A percentile compares a stretch with the other conserved stretches of the same genome.
Conservation (phyloP, 2,888 invertebrate genomes). For the Bellardia pandia region DNA sequence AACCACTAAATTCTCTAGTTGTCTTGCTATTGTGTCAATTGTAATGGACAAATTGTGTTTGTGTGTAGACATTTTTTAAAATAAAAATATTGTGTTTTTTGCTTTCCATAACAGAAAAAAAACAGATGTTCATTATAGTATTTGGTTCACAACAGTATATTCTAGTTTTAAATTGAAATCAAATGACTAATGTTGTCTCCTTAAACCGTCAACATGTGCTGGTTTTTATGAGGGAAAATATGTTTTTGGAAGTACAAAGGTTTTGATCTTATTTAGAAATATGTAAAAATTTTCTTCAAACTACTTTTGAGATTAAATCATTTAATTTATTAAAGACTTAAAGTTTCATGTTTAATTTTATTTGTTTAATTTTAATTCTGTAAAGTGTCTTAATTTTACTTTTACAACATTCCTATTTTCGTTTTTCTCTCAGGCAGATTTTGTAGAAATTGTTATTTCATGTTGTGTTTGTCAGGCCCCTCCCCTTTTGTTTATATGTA, state of each 20-base stretch:
- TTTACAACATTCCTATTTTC: too few relatives aligned
- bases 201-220: neutral
- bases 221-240: too few relatives aligned
- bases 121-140: slow-evolving; percentile 23
- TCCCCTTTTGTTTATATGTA: neutral
- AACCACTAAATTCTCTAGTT: neutral
- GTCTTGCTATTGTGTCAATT: neutral
- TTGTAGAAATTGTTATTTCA: too few relatives aligned
- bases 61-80: neutral
- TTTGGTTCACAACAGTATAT: neutral
- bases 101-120: neutral
- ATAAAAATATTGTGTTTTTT: neutral
- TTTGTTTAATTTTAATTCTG: too few relatives aligned
- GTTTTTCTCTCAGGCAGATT: too few relatives aligned
- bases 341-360: too few relatives aligned
- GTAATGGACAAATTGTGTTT: slow-evolving; percentile 7
- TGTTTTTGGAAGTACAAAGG: too few relatives aligned
- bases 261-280: too few relatives aligned
- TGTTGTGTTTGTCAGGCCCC: neutral
- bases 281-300: too few relatives aligned
- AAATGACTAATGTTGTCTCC: slow-evolving; percentile 3
- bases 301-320: too few relatives aligned
- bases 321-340: too few relatives aligned
- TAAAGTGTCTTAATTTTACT: too few relatives aligned
- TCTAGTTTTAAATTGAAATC: slow-evolving; percentile 1